Base-by-base conservation (phyloP, 2,797 vertebrate species). In the Cynodonichthys magdalenae region DNA sequence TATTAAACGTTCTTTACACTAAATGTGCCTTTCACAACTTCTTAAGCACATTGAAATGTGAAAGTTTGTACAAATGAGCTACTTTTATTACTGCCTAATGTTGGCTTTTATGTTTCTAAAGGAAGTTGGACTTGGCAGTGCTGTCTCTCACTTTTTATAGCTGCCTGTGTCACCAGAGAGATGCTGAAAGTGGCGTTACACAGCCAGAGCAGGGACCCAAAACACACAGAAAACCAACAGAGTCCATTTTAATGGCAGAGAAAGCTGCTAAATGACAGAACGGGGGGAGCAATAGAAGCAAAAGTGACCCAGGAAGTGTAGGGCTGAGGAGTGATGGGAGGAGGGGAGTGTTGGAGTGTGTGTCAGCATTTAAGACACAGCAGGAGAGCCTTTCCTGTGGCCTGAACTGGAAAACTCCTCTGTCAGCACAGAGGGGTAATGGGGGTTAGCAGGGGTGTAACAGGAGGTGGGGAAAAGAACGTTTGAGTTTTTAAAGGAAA, bases 341-440 rank as follows among this genome's bases (percentile, higher is more conserved):
- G 50, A 66, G 34, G 53, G 42, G 59, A 63, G 66, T 69, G 81
- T 83, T 81, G 77, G 75, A 78, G 65, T 46, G n/a, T 55, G 56
- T 79, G 78, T 84, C 80, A 87, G 82, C 75, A 31, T 81, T 83
- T 75, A 63, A 53, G 53, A 79, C 71, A 77, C 72, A 74, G 78
- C 74, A 65, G 71, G 70, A 81, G 81, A 73, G 70, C 75, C 62
- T 81, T 80, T 81, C 69, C 71, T 69, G 55, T 76, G 66, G 64
- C 74, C 70, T 51, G 73, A 64, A 63, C 63, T 63, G 72, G 53
- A 82, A 88, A 90, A 89, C 44, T 74, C 80, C 71, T 69, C 66
- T 71, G 87, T 92, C 90, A 91, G 91, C 89, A 91, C 57, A 61
- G 73, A 69, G 66, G 74, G 75, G 84, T 91, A 92, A 90, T 87